A percentile compares a stretch with the other conserved stretches of the same genome.
phyloP scores from a whole-genome alignment of 2,888 invertebrate species.

The Platynereis dumerilii region DNA sequence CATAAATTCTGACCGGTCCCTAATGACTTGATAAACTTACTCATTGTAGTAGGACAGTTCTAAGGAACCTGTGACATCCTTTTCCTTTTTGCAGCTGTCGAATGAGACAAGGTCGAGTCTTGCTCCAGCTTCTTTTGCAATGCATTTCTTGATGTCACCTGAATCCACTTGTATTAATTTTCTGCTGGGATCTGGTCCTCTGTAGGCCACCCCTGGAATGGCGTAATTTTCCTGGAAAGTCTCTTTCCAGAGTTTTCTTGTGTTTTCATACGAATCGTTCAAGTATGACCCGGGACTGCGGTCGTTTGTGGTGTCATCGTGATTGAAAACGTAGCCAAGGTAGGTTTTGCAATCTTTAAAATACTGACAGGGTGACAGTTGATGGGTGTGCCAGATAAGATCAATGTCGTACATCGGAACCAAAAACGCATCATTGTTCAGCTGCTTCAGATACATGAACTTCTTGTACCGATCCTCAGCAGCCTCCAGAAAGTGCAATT shows the following conservation, averaged over 20 bases:
- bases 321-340: conserved; percentile 60
- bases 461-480: conserved; percentile 61
- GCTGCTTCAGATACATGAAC: conserved; percentile 62
- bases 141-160: too few species aligned
- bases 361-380: conserved; percentile 59
- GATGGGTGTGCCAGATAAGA: conserved; percentile 66
- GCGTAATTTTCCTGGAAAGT: conserved; percentile 61
- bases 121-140: too few species aligned
- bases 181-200: too few species aligned
- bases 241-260: conserved; percentile 62
- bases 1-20: too few species aligned
- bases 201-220: conserved; percentile 64
- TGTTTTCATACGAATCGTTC: conserved; percentile 60
- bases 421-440: too few species aligned
- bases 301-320: conserved; percentile 65
- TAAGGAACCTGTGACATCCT: too few species aligned
- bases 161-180: too few species aligned
- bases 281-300: conserved; percentile 62
- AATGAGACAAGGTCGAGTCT: too few species aligned
- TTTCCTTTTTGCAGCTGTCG: too few species aligned
- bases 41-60: too few species aligned
- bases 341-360: conserved; percentile 51
- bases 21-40: too few species aligned
- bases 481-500: conserved; percentile 60
- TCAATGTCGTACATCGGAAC: too few species aligned